Evolutionary conservation across 2,113 vertebrate species (phyloP), one percentile per base, ranked within the genome.

Genomic region (Nothocercus nigrocapillus): DNA sequence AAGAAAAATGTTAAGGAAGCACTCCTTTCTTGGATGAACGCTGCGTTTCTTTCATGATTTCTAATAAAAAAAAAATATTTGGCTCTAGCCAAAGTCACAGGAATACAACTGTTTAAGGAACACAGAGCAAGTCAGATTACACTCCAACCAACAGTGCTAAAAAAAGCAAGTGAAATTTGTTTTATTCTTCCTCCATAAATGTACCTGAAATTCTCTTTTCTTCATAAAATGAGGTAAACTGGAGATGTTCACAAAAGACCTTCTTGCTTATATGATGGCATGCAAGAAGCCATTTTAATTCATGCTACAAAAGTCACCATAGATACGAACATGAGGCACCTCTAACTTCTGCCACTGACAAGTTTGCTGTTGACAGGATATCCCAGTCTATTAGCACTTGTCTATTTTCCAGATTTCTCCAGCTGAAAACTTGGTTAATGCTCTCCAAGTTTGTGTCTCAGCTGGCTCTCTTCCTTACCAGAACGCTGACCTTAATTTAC

Each of bases 21-120:
- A 86, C 92, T 96, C 90, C 93, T 97, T 96, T 96, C 93, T 94
- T 93, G 90, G 91, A 92, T 90, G 80, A 96, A 95, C 6, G 84
- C 70, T 8, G 61, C 92, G 67, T 85, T 84, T 63, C 11, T 62
- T 68, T 61, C 45, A 15, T 40, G 1, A 70, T 54, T 81, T 88
- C 42, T 81, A 68, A 83, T 19, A 0, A 8, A 69, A 80, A 82
- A 53, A 30, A 30, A 56, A 30, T 27, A 61, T 15, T 70, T 64
- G 77, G 51, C 12, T 68, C 22, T 83, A 40, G n/a, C 11, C 34
- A 79, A 91, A 88, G 21, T 42, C 62, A 77, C 38, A 4, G 5
- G 1, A 67, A 83, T 27, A 45, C 22, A 90, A 82, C 88, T 7
- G 4, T 51, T 74, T 85, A 77, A 70, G 44, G 25, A 86, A 83